These are phyloP conservation scores for Eidolon helvum DNA, from an alignment of 2,113 vertebrate genomes.

Conservation along the genomic window DNA sequence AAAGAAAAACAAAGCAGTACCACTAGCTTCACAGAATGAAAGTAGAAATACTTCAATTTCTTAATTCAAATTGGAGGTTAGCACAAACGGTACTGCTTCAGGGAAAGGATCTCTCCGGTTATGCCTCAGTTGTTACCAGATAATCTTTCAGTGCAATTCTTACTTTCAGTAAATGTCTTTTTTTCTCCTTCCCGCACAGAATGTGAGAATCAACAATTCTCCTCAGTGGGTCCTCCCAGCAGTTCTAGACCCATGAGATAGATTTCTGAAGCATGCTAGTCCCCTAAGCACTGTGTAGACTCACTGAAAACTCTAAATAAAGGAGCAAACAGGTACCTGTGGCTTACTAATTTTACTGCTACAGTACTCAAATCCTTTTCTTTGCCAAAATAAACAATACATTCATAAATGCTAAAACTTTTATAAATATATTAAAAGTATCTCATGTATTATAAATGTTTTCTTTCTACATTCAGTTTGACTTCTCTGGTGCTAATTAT, in stretches of 20 bases:
- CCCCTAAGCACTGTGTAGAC: background rate
- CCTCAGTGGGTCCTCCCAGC: background rate
- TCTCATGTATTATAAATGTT: constrained; percentile 48
- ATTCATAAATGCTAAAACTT: constrained; percentile 57
- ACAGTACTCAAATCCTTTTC: background rate
- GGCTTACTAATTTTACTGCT: background rate
- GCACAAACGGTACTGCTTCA: background rate
- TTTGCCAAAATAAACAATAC: constrained; percentile 50
- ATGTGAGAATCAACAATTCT: background rate
- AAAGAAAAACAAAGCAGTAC: background rate
- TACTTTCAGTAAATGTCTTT: constrained; percentile 1
- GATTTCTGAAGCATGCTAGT: background rate
- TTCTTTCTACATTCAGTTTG: constrained; percentile 37
- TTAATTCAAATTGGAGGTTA: background rate
- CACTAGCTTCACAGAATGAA: background rate
- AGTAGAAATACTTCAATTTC: background rate
- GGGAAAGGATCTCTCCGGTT: background rate
- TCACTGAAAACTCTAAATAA: background rate
- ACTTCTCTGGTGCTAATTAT: constrained; percentile 55
- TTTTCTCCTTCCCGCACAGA: background rate
- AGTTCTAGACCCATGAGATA: background rate
- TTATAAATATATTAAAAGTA: constrained; percentile 44
- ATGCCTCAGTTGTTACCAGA: background rate
- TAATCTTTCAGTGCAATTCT: background rate
- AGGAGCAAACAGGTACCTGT: background rate